Conservation (phyloP, 92 coral and sea anemone species). For the Zoanthus gigantus region DNA sequence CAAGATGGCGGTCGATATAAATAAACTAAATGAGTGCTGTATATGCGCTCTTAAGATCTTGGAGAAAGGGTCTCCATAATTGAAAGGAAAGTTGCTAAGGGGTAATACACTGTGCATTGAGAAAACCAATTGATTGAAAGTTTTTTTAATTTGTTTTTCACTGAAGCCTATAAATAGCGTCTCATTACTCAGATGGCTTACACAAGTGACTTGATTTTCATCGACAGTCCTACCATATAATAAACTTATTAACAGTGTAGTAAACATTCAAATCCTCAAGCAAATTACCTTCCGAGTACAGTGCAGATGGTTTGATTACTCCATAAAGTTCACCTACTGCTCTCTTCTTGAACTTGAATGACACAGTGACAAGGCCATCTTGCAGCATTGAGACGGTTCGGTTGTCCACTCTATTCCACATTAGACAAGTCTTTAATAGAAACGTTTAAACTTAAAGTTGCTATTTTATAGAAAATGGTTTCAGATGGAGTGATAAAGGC, state of each 20-base stretch:
- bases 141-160: too few species aligned
- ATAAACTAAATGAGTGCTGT: too few species aligned
- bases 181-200: too few species aligned
- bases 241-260: neutral
- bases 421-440: conserved; percentile 66
- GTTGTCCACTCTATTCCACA: conserved; percentile 68
- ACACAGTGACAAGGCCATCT: conserved; percentile 52
- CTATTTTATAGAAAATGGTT: neutral
- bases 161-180: too few species aligned
- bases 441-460: too few species aligned
- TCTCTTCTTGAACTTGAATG: conserved; percentile 73
- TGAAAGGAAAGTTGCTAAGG: too few species aligned
- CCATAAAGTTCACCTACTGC: conserved; percentile 56
- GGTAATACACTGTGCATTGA: too few species aligned
- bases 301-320: conserved; percentile 39
- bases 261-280: neutral
- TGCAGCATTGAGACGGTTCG: conserved; percentile 51
- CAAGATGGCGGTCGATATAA: too few species aligned
- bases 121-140: too few species aligned
- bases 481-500: neutral
- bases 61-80: too few species aligned
- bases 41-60: too few species aligned
- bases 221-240: neutral
- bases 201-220: too few species aligned
- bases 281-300: conserved; percentile 77